A percentile compares a stretch with the other conserved stretches of the same genome.
These are phyloP conservation scores for Chaenodraco wilsoni DNA, from an alignment of 2,797 vertebrate species.

Conservation along the genomic window DNA sequence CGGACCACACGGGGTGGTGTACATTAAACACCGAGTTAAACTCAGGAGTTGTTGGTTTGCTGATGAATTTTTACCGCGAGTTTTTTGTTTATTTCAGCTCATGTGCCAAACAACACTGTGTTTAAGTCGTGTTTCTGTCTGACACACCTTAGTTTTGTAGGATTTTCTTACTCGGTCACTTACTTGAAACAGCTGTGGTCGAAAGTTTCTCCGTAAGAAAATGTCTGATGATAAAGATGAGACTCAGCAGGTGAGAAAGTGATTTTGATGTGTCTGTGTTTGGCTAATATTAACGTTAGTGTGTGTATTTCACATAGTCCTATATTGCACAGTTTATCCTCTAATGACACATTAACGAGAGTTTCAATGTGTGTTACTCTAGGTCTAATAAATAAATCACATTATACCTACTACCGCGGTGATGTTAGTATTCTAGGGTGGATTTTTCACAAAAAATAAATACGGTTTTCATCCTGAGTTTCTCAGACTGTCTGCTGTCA, in stretches of 20 bases:
- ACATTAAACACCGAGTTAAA: not conserved
- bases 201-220: not conserved
- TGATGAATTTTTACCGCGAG: slow-evolving; percentile 53
- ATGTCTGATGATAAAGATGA: slow-evolving; percentile 71
- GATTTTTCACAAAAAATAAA: too few species aligned
- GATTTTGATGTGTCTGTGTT: not conserved
- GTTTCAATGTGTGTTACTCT: too few species aligned
- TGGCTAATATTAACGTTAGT: not conserved
- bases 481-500: too few species aligned
- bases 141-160: not conserved
- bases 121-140: not conserved
- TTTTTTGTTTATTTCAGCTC: slow-evolving; percentile 14
- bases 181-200: not conserved
- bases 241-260: slow-evolving; percentile 52
- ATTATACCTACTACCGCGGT: too few species aligned
- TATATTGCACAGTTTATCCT: too few species aligned
- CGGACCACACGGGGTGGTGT: slow-evolving; percentile 41
- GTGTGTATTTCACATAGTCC: too few species aligned
- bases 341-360: too few species aligned
- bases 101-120: too few species aligned
- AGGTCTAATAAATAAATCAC: too few species aligned
- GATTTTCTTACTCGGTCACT: accelerated
- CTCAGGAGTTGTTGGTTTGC: slow-evolving; percentile 26
- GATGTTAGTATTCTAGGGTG: too few species aligned
- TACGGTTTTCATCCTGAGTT: too few species aligned